These are phyloP conservation scores for Furnarius figulus DNA, from an alignment of 2,113 vertebrate genomes.

Conservation along the genomic window DNA sequence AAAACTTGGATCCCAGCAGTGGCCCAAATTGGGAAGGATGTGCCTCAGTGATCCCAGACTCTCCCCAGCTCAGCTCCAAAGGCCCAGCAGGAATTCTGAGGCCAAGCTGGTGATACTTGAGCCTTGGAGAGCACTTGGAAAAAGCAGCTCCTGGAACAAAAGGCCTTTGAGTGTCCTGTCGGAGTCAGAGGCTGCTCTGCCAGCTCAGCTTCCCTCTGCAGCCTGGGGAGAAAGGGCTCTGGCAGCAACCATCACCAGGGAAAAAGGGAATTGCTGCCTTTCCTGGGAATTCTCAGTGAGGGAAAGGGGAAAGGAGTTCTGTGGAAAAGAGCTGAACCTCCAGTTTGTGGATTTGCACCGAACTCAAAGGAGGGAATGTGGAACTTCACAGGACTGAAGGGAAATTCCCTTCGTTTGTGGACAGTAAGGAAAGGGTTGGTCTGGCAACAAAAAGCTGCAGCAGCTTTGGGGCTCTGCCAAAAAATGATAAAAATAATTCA, in stretches of 20 bases:
- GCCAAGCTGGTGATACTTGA: not conserved
- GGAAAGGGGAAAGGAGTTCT: not conserved
- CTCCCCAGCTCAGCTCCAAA: conserved; percentile 3
- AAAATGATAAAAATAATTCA: not conserved
- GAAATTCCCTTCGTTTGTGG: not conserved
- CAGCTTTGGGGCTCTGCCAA: no score
- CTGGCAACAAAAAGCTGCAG: not conserved
- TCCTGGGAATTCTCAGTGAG: conserved; percentile 4
- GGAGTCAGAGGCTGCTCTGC: not conserved
- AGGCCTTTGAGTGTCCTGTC: conserved; percentile 10
- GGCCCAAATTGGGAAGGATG: not conserved
- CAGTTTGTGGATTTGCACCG: not conserved
- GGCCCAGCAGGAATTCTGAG: not conserved
- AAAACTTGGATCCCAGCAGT: not conserved
- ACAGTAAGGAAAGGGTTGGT: not conserved
- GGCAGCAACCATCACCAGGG: no score
- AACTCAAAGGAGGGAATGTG: not conserved
- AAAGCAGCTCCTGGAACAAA: conserved; percentile 35
- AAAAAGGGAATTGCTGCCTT: not conserved
- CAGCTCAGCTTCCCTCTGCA: no score
- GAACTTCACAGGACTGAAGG: not conserved
- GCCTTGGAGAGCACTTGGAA: not conserved
- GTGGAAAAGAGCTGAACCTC: not conserved
- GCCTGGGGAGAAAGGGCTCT: not conserved
- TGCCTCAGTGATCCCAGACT: not conserved